A percentile compares a stretch with the other conserved stretches of the same genome.
phyloP scores from a whole-genome alignment of 1,140 invertebrate species.

The Hylyphantes graminicola region DNA sequence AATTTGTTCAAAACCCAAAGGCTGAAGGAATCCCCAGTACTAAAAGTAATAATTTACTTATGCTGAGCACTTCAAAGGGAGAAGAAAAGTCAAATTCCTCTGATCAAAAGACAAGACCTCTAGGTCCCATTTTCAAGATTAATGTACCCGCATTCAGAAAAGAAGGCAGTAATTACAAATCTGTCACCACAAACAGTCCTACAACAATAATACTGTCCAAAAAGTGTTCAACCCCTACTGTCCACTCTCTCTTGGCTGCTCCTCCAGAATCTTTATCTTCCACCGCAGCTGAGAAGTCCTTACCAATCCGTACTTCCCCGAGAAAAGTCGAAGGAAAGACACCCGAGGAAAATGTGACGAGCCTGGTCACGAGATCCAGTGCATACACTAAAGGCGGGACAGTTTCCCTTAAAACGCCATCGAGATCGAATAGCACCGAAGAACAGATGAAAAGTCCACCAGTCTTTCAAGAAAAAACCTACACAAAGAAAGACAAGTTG shows the following conservation, averaged over 20 bases:
- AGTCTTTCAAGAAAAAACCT: conserved; percentile 43
- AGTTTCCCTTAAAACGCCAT: conserved; percentile 20
- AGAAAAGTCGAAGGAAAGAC: conserved; percentile 34
- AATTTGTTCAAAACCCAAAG: background rate
- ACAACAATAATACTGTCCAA: conserved; percentile 57
- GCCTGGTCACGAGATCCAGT: conserved; percentile 43
- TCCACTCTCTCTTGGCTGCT: conserved; percentile 44
- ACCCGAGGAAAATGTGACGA: conserved; percentile 24
- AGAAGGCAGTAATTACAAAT: conserved; percentile 50
- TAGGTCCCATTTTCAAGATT: conserved; percentile 17
- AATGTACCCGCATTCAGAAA: conserved; percentile 39
- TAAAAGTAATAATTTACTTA: too few species aligned
- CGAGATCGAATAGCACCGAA: conserved; percentile 1
- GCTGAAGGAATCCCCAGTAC: background rate
- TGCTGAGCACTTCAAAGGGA: background rate
- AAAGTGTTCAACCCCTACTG: conserved; percentile 20
- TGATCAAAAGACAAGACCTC: background rate
- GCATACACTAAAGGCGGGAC: conserved; percentile 27
- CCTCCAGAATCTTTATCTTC: conserved; percentile 43
- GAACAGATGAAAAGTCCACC: background rate
- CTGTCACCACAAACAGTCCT: conserved; percentile 47
- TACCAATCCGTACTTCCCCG: conserved; percentile 27
- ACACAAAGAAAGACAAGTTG: conserved; percentile 38
- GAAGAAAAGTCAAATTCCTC: background rate
- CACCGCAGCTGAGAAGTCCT: conserved; percentile 13